Conservation (phyloP, 2,113 vertebrate genomes). For the Dipodomys spectabilis region DNA sequence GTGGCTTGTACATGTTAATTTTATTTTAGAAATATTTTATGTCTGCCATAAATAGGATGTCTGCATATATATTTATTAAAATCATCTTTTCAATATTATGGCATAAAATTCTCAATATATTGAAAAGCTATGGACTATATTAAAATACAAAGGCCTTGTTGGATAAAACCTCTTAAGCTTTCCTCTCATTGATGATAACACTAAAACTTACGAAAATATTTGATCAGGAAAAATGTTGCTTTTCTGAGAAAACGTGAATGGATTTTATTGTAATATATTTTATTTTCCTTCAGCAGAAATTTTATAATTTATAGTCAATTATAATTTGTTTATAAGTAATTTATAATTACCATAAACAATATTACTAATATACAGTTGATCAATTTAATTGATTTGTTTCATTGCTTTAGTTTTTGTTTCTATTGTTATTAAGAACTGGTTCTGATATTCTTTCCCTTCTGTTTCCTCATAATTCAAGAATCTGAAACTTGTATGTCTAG, state of each 20-base stretch:
- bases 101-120: neutral
- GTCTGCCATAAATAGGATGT: neutral
- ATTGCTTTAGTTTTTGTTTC: neutral
- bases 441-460: neutral
- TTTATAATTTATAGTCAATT: no score
- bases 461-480: neutral
- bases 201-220: neutral
- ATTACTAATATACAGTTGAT: neutral
- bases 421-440: neutral
- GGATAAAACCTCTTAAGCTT: neutral
- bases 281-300: neutral
- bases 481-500: neutral
- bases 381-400: neutral
- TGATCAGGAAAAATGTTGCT: neutral
- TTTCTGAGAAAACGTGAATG: neutral
- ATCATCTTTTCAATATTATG: neutral
- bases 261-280: neutral
- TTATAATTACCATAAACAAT: neutral
- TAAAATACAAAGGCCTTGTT: no score
- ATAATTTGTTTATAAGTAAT: no score
- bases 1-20: neutral
- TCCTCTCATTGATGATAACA: neutral
- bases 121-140: neutral
- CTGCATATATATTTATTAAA: neutral
- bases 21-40: neutral